Base-by-base conservation (phyloP, 2,797 vertebrate genomes). In the Anniella stebbinsi region DNA sequence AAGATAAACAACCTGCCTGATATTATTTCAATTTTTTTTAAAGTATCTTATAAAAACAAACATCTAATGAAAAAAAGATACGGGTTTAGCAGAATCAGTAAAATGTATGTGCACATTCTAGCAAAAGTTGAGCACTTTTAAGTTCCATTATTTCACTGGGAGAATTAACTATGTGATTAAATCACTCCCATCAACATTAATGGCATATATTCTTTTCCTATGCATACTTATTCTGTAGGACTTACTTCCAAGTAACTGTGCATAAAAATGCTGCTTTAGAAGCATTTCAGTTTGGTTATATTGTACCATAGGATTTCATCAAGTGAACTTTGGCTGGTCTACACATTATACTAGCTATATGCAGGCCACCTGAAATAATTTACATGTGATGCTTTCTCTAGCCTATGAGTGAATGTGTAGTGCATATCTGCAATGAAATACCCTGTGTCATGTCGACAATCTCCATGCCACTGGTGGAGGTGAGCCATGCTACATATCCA, bases 21-120 rank as follows among this genome's bases (percentile, higher is more conserved):
- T 76, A 57, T 60, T 87, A 25, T 45, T 84, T 84, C 41, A 91
- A 84, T 73, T 78, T 13, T 36, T 85, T 70, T 21, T 18, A 33
- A 91, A 83, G 33, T 83, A 33, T 60, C 72, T 48, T 83, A 78
- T 28, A 86, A 87, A 89, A 91, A 91, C 76, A 91, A 88, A 88
- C 41, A 81, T 85, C 69, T 45, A 51, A 83, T 82, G 84, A 83
- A 77, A 51, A 70, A 78, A 76, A 57, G 84, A 87, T 70, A 76
- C 72, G 77, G 25, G 41, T 57, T 86, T 87, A 78, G 87, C 48
- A 70, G 72, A 86, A 60, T 91, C 72, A 81, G 60, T 86, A 91
- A 87, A 87, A 87, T 63, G 11, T 83, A 66, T 90, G 80, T 28
- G 60, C 12, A 69, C 25, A 76, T 48, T 76, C 48, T 70, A 87